A percentile compares a stretch with the other conserved stretches of the same genome.
Evolutionary conservation across 2,888 invertebrate species (phyloP).

Genomic region (Drosophila yooni): DNA sequence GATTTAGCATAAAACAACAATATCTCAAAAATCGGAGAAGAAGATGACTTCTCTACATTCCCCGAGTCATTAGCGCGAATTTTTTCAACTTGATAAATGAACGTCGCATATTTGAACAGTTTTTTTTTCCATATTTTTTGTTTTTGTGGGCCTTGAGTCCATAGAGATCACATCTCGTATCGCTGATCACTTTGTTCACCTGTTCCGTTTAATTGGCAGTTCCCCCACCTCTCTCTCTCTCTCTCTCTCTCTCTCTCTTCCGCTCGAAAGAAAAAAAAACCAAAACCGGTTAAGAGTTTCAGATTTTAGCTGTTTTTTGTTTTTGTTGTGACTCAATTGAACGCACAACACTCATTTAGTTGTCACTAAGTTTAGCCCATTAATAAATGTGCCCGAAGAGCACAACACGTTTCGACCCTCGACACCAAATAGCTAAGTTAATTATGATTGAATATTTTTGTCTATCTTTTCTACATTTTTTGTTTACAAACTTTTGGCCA

Average conservation of each 20-base stretch:
- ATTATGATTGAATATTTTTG: conserved; percentile 33
- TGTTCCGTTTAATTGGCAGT: conserved; percentile 72
- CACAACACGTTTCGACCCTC: conserved; percentile 33
- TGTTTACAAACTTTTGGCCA: conserved; percentile 30
- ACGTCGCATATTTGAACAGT: conserved; percentile 51
- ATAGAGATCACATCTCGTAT: conserved; percentile 21
- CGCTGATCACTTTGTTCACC: conserved; percentile 67
- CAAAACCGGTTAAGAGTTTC: conserved; percentile 10
- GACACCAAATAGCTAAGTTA: conserved; percentile 26
- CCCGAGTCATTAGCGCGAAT: conserved; percentile 67
- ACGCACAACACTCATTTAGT: conserved; percentile 67
- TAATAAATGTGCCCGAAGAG: conserved; percentile 54
- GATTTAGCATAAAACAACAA: conserved; percentile 71
- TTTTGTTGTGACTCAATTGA: conserved; percentile 62
- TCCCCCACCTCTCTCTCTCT: conserved; percentile 1
- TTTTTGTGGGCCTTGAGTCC: neutral
- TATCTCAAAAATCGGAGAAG: conserved; percentile 50
- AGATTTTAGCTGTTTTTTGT: conserved; percentile 6
- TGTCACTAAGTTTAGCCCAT: conserved; percentile 73
- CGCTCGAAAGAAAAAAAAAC: neutral
- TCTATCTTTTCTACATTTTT: neutral
- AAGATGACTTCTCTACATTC: conserved; percentile 43
- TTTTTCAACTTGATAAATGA: conserved; percentile 60
- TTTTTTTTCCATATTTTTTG: conserved; percentile 13
- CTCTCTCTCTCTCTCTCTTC: neutral